Conservation (phyloP, 2,888 invertebrate species). For the Fragum fragum region DNA sequence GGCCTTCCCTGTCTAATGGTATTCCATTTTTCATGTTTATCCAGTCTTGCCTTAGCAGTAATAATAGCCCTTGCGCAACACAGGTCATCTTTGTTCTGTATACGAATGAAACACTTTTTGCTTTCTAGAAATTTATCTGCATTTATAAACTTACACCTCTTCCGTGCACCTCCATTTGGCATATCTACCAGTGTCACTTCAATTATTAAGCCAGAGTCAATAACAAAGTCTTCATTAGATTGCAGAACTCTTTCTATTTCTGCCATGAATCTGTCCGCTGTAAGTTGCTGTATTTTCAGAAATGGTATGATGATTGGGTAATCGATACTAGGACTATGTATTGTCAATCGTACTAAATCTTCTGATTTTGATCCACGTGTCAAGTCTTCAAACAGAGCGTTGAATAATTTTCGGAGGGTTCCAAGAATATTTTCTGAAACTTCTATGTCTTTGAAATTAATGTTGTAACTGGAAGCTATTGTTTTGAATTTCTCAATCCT, state of each 20-base stretch:
- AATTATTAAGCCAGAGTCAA: conserved; percentile 41
- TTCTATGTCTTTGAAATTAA: conserved; percentile 34
- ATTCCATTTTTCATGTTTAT: conserved; percentile 39
- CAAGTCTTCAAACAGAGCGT: conserved; percentile 31
- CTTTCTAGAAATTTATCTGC: conserved; percentile 31
- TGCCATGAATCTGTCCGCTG: conserved; percentile 37
- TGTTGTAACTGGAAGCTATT: conserved; percentile 22
- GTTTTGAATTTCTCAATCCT: conserved; percentile 43
- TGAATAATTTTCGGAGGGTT: conserved; percentile 29
- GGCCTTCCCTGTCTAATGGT: conserved; percentile 27
- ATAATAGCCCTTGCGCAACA: conserved; percentile 56
- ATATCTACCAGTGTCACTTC: conserved; percentile 41
- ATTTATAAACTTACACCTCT: conserved; percentile 41
- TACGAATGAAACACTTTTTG: conserved; percentile 40
- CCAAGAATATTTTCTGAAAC: conserved; percentile 41
- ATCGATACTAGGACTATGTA: conserved; percentile 43
- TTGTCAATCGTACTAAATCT: conserved; percentile 35
- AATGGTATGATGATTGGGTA: conserved; percentile 42
- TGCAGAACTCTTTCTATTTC: conserved; percentile 39
- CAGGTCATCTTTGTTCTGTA: conserved; percentile 50
- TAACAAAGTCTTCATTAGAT: conserved; percentile 40
- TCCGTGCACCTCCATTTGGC: conserved; percentile 35
- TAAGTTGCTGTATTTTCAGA: conserved; percentile 7
- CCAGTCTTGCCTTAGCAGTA: conserved; percentile 49
- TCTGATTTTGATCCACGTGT: conserved; percentile 37